Percentiles rank a stretch among this genome's conserved stretches.
These are phyloP conservation scores for Dallia pectoralis DNA, from an alignment of 2,797 vertebrate genomes.

Conservation along the genomic window DNA sequence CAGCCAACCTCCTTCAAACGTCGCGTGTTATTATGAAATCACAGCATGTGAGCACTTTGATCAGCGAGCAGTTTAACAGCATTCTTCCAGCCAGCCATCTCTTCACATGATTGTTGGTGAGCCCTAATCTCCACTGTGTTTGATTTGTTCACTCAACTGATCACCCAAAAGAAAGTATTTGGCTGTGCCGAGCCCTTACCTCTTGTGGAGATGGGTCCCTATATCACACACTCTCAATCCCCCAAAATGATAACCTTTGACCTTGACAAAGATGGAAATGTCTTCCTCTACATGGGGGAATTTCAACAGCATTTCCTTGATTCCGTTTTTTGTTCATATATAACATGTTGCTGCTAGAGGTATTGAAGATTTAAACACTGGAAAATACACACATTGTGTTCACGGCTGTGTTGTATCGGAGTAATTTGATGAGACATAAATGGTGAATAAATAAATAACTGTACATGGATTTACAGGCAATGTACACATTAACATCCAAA, in stretches of 20 bases:
- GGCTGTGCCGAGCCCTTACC: conserved; percentile 12
- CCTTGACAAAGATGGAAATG: conserved; percentile 7
- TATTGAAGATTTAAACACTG: no score
- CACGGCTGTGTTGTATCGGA: no score
- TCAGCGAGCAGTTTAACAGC: conserved; percentile 62
- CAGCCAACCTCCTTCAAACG: conserved; percentile 65
- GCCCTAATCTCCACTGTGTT: conserved; percentile 27
- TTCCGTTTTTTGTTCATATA: no score
- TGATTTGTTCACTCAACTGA: conserved; percentile 58
- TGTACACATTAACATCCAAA: no score
- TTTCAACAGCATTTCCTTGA: background rate
- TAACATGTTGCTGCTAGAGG: no score
- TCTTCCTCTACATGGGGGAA: background rate
- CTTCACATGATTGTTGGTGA: conserved; percentile 40
- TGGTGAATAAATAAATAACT: no score
- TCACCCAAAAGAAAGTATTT: conserved; percentile 52
- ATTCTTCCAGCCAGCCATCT: conserved; percentile 52
- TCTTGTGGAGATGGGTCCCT: conserved; percentile 17
- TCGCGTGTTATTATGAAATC: conserved; percentile 65
- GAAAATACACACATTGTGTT: no score
- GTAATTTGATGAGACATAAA: no score
- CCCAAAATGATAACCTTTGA: conserved; percentile 43
- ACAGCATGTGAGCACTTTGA: conserved; percentile 66
- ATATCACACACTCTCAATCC: conserved; percentile 40
- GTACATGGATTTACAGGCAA: no score